phyloP scores from a whole-genome alignment of 2,888 invertebrate genomes.

The Scrobipalpa atriplicella region DNA sequence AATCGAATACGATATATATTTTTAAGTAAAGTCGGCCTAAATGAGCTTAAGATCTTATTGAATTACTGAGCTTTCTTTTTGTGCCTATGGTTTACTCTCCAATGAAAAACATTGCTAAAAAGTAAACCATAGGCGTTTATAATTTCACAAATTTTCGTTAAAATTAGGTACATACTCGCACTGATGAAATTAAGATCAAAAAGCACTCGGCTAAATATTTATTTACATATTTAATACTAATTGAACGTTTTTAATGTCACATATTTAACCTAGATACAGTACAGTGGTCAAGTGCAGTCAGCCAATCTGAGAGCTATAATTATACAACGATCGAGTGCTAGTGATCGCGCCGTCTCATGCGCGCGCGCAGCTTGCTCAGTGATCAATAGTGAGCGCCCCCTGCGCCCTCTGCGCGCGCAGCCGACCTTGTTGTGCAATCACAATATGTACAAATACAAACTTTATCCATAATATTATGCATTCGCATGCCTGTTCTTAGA shows the following conservation, averaged over 20 bases:
- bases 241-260: background rate
- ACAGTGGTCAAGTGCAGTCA: background rate
- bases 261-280: background rate
- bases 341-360: constrained; percentile 7
- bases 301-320: constrained; percentile 14
- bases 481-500: constrained; percentile 43
- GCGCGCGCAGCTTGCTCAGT: background rate
- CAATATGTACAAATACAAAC: constrained; percentile 63
- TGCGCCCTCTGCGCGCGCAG: background rate
- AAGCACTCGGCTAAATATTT: background rate
- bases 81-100: background rate
- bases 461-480: constrained; percentile 56
- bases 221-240: background rate
- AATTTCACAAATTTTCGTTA: background rate
- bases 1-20: constrained; percentile 13
- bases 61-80: constrained; percentile 16
- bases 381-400: no score
- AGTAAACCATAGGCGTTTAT: background rate
- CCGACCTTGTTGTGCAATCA: constrained; percentile 67
- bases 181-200: background rate
- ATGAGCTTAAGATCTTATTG: background rate
- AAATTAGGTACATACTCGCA: constrained; percentile 7
- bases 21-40: constrained; percentile 18
- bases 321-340: constrained; percentile 24
- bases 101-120: background rate